phyloP scores from a whole-genome alignment of 1,140 invertebrate species.

The Tenebrio molitor region DNA sequence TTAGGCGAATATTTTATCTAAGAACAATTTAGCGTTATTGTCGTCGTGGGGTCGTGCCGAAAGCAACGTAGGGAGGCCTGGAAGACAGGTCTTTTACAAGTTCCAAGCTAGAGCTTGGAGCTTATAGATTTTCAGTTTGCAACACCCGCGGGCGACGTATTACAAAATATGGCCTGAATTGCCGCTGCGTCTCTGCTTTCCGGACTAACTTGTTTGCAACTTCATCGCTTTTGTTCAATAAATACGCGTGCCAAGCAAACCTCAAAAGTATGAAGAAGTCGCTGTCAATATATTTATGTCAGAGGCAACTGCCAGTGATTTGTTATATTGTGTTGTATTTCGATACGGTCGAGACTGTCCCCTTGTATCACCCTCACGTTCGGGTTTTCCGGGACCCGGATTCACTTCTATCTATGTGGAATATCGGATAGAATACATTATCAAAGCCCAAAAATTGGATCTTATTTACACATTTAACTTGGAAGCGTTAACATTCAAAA shows the following conservation, averaged over 20 bases:
- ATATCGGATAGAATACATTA: conserved; percentile 18
- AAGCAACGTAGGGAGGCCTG: no score
- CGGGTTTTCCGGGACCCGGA: conserved; percentile 14
- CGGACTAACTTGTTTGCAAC: conserved; percentile 36
- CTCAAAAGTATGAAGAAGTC: conserved; percentile 10
- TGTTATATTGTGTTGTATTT: conserved; percentile 9
- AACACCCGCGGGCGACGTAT: conserved; percentile 36
- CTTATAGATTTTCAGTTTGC: conserved; percentile 39
- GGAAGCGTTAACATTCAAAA: no score
- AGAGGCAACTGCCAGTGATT: conserved; percentile 12
- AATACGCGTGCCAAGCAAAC: conserved; percentile 8
- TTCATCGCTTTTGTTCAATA: conserved; percentile 33
- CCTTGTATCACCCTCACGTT: conserved; percentile 7
- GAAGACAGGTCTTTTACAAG: conserved; percentile 26
- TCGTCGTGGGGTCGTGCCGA: background rate
- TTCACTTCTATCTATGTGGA: conserved; percentile 29
- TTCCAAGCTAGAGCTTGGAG: conserved; percentile 10
- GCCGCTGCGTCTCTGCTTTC: conserved; percentile 14
- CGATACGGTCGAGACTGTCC: background rate
- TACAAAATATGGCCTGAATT: conserved; percentile 33
- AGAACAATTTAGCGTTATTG: conserved; percentile 16
- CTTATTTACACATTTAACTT: no score
- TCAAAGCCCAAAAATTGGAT: no score
- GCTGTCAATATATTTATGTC: conserved; percentile 22
- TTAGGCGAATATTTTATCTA: conserved; percentile 27